Base-by-base conservation (phyloP, 2,888 invertebrate species). In the Drosophila aldrichi region DNA sequence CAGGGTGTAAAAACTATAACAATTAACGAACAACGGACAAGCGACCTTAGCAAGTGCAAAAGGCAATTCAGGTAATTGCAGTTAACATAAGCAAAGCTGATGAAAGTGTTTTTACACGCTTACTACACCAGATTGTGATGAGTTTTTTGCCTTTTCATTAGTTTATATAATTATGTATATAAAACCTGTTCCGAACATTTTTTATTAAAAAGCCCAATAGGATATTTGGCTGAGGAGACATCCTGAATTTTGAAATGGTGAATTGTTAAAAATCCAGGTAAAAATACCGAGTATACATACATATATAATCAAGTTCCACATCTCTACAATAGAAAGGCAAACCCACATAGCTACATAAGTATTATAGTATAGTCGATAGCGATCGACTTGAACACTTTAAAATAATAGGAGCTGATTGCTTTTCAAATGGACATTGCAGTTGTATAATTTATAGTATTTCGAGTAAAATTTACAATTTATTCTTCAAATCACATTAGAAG, bases 401-500 rank as follows among this genome's bases (percentile, higher is more conserved):
- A 18, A 10, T 18, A 1, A 5, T n/a, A 3, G n/a, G 20, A 20
- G 44, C 14, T 44, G 10, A 7, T 44, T 44, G 20, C 6, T 2
- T 20, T 14, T 14, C 1, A 44, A 22, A 43, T 20, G 0, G 7
- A 6, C 20, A 8, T 16, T 16, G 16, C 16, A 29, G 25, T 29
- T 48, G n/a, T 3, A 51, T 18, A 18, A 51, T 7, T 34, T 32
- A 12, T 32, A 32, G 14, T 34, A 49, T 18, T 52, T 52, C 16
- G 51, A 52, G 22, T 52, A 52, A 22, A 20, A 20, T 43, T 18
- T 12, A 12, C 3, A 36, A 55, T 44, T 22, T 44, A 44, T 44
- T 44, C 14, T 22, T 22, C 16, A 44, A 66, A 73, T 73, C 72
- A 84, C 73, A 74, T 51, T 18, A 61, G 18, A 57, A 61, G 77